Evolutionary conservation across 1,140 invertebrate species (phyloP).

Genomic region (Pygmarrhopalites habei): DNA sequence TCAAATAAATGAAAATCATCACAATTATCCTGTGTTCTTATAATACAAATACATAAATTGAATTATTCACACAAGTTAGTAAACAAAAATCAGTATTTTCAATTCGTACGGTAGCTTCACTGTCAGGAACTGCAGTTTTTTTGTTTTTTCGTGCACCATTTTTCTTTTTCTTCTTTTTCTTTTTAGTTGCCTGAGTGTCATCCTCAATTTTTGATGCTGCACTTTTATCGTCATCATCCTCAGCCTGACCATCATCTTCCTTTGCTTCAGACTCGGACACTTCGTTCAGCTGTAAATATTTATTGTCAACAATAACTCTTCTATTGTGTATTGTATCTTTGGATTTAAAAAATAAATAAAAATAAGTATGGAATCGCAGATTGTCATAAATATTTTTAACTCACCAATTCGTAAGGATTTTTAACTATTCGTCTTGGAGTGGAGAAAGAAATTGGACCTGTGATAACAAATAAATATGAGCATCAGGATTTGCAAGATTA

Average conservation of each 20-base stretch:
- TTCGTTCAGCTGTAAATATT: constrained; percentile 52
- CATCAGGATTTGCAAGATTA: too few relatives aligned
- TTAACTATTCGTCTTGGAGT: constrained; percentile 50
- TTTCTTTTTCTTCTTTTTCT: constrained; percentile 58
- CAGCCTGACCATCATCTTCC: constrained; percentile 59
- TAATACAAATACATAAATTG: too few relatives aligned
- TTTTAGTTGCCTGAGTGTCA: constrained; percentile 48
- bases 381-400: too few relatives aligned
- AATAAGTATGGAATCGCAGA: too few relatives aligned
- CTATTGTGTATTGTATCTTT: background rate
- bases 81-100: too few relatives aligned
- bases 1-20: too few relatives aligned
- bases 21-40: too few relatives aligned
- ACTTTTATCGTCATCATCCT: constrained; percentile 48
- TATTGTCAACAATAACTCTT: constrained; percentile 30
- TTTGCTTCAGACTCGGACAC: constrained; percentile 58
- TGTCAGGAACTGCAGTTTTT: constrained; percentile 3
- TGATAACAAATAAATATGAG: too few relatives aligned
- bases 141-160: constrained; percentile 23
- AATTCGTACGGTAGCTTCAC: constrained; percentile 21
- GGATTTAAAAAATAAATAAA: too few relatives aligned
- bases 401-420: constrained; percentile 58
- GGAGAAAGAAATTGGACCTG: constrained; percentile 45
- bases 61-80: too few relatives aligned
- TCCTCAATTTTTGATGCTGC: constrained; percentile 42